These are phyloP conservation scores for Mesocricetus auratus DNA, from an alignment of 2,113 vertebrate genomes.

Conservation along the genomic window DNA sequence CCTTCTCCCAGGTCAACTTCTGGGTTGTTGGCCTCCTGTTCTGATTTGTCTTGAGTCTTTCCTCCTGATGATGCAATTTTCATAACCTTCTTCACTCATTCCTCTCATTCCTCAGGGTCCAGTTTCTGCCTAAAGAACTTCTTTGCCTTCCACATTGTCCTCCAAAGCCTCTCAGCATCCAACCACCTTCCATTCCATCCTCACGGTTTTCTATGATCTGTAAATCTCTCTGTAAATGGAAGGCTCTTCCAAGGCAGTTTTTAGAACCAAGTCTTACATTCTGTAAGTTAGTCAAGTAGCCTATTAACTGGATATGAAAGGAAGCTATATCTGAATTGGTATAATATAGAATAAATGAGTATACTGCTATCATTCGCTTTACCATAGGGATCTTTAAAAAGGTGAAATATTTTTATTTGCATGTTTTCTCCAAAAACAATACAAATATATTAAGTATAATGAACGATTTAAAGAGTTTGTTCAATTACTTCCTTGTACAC, in stretches of 20 bases:
- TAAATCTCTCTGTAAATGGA: not conserved
- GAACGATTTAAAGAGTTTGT: not conserved
- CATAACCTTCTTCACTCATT: not conserved
- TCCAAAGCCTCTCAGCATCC: not conserved
- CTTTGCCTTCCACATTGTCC: fast-evolving
- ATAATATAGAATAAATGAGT: not conserved
- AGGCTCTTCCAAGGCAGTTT: not conserved
- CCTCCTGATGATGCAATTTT: not conserved
- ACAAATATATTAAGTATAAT: not conserved
- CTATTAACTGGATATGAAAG: not conserved
- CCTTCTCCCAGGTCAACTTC: not conserved
- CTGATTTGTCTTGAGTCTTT: not conserved
- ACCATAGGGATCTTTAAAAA: not conserved
- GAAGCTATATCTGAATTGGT: not conserved
- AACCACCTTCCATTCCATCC: not conserved
- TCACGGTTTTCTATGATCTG: not conserved
- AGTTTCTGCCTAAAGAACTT: not conserved
- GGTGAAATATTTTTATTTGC: not conserved
- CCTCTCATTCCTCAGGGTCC: not conserved
- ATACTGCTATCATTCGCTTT: not conserved
- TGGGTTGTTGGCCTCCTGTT: not conserved
- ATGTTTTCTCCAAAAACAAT: not conserved
- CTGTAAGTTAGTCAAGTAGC: not conserved
- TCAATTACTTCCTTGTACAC: not conserved
- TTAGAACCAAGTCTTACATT: not conserved